Evolutionary conservation across 2,888 invertebrate species (phyloP), one percentile per base, ranked within the genome.

Genomic region (Temnothorax ravouxi): DNA sequence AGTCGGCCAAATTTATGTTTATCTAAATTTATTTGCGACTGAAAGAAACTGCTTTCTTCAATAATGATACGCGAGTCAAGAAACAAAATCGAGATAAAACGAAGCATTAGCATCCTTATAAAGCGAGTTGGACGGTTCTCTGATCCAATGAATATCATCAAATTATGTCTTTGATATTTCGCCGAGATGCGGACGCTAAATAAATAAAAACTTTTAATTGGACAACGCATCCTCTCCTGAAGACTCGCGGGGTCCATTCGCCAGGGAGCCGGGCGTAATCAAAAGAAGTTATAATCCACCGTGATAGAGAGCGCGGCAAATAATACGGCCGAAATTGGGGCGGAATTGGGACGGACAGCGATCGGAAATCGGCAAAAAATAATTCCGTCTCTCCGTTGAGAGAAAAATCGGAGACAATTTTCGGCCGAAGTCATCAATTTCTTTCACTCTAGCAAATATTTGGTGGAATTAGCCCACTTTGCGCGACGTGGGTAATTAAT

Each of bases 181-280:
- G 34, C 18, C 25, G 25, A 59, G 74, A 59, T 59, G 18, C 38
- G 50, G 52, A 41, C 18, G 76, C 13, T 80, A 72, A 80, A 80
- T 79, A 79, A 79, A 79, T 72, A 80, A 59, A 80, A 80, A 80
- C 34, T 80, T 80, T 80, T 80, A 72, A 80, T 80, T 80, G 79
- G 47, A 80, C 38, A 29, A 72, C 52, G 34, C 47, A 59, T 59
- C 34, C 56, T 34, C 79, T 71, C 59, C 44, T 34, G n/a, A 79
- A 52, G 54, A 59, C 56, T 71, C 18, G 18, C 25, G 9, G 47
- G 21, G 18, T 34, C 47, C 59, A 38, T 80, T 59, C 79, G 79
- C 59, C 34, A 59, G 74, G 59, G 79, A 72, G 21, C 21, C n/a
- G 18, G 13, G 38, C 56, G 59, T 80, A 80, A 80, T 80, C 59